Conservation (phyloP, 2,113 vertebrate species). For the Scomber scombrus region DNA sequence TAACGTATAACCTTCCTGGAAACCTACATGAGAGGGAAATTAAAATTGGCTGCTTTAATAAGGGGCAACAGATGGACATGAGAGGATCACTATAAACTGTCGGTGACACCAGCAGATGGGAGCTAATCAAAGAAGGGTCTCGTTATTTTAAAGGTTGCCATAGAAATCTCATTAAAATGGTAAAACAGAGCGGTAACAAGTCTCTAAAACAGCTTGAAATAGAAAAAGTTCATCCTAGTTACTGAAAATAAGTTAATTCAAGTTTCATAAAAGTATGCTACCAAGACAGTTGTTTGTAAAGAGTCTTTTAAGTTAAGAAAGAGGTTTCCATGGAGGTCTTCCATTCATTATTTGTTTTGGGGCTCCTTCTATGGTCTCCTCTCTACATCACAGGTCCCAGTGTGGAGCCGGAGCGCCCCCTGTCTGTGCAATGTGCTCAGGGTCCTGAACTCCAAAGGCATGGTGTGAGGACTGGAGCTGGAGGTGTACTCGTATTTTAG, state of each 20-base stretch:
- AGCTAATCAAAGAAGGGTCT: not conserved
- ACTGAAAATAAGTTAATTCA: slow-evolving; percentile 49
- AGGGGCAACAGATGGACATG: slow-evolving; percentile 5
- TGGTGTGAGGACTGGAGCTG: slow-evolving; percentile 94
- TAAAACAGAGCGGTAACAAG: slow-evolving; percentile 29
- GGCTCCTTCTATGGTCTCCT: slow-evolving; percentile 25
- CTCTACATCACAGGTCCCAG: slow-evolving; percentile 85
- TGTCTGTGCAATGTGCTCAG: slow-evolving; percentile 92
- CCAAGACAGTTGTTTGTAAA: slow-evolving; percentile 10
- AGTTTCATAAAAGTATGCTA: slow-evolving; percentile 42
- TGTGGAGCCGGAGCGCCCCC: slow-evolving; percentile 95
- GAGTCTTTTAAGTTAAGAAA: not conserved
- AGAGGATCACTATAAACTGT: not conserved
- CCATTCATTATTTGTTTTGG: slow-evolving; percentile 2
- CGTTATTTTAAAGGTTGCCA: slow-evolving; percentile 42
- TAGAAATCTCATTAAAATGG: slow-evolving; percentile 52
- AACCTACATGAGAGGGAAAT: not conserved
- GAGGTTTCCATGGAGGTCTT: slow-evolving; percentile 15
- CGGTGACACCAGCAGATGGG: slow-evolving; percentile 5
- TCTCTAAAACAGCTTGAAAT: slow-evolving; percentile 36
- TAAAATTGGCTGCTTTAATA: not conserved
- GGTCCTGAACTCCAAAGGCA: slow-evolving; percentile 98
- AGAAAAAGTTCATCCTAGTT: slow-evolving; percentile 49
- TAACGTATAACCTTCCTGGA: not conserved
- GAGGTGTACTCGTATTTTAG: slow-evolving; percentile 95